Percentiles rank a stretch among this genome's conserved stretches.
Conservation (phyloP, 2,797 vertebrate species). For the Lerista edwardsae region DNA sequence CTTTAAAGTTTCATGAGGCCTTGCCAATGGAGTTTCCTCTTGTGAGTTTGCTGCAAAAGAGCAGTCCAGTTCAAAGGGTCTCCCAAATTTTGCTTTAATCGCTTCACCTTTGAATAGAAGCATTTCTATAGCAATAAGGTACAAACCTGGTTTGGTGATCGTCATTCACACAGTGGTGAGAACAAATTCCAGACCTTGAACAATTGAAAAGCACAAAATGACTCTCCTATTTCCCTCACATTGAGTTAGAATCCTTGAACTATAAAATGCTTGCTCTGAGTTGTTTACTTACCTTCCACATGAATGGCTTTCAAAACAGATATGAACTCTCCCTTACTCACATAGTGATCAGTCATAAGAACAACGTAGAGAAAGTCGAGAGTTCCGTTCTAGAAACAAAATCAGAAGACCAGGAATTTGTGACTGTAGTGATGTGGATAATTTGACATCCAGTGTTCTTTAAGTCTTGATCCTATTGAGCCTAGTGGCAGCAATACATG, state of each 20-base stretch:
- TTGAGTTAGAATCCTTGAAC: slow-evolving; percentile 26
- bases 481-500: no score
- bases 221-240: slow-evolving; percentile 30
- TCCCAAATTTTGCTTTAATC: background rate
- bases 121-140: background rate
- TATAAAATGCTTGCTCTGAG: slow-evolving; percentile 29
- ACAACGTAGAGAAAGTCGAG: background rate
- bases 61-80: background rate
- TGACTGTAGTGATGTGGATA: background rate
- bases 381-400: background rate
- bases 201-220: background rate
- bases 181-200: background rate
- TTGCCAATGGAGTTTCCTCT: background rate
- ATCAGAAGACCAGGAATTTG: background rate
- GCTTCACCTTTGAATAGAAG: background rate
- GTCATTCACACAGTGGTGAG: background rate
- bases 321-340: slow-evolving; percentile 44
- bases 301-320: slow-evolving; percentile 39
- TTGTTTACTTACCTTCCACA: slow-evolving; percentile 27
- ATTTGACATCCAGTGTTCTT: background rate
- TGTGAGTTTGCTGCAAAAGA: background rate
- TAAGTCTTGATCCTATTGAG: no score
- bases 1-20: background rate
- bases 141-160: background rate
- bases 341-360: slow-evolving; percentile 33